Conservation (phyloP, 2,113 vertebrate genomes). For the Gallinago undulata region DNA sequence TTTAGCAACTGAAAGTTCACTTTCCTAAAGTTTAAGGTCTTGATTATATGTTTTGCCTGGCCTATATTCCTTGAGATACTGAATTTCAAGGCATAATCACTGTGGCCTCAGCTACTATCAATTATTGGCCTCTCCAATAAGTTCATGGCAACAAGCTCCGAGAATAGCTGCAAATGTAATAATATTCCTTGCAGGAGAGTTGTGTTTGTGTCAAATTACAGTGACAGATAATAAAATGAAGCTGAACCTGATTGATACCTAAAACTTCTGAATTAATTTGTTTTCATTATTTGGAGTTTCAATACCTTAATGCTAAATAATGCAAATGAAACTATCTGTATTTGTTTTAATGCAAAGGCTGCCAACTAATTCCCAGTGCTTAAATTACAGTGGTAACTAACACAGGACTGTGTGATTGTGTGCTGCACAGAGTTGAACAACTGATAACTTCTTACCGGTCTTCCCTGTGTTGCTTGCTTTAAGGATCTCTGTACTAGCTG, state of each 20-base stretch:
- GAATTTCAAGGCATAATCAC: neutral
- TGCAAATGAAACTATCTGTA: neutral
- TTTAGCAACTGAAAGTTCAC: neutral
- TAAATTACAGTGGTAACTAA: neutral
- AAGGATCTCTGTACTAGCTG: neutral
- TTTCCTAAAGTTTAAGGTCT: neutral
- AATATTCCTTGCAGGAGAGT: neutral
- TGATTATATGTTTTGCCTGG: neutral
- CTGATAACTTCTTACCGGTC: neutral
- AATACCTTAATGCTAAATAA: neutral
- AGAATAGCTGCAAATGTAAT: neutral
- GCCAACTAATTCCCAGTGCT: neutral
- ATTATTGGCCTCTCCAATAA: neutral
- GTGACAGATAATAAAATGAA: neutral
- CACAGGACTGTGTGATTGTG: neutral
- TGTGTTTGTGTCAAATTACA: neutral
- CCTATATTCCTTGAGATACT: neutral
- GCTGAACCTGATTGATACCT: neutral
- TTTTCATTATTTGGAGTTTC: neutral
- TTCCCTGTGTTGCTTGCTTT: neutral
- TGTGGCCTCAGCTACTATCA: neutral
- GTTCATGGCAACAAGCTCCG: neutral
- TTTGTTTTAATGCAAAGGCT: neutral
- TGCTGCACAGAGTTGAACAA: neutral
- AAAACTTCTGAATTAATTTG: neutral